Percentiles rank a stretch among this genome's conserved stretches.
These are phyloP conservation scores for Pararge aegeria DNA, from an alignment of 1,140 invertebrate genomes.

Conservation along the genomic window DNA sequence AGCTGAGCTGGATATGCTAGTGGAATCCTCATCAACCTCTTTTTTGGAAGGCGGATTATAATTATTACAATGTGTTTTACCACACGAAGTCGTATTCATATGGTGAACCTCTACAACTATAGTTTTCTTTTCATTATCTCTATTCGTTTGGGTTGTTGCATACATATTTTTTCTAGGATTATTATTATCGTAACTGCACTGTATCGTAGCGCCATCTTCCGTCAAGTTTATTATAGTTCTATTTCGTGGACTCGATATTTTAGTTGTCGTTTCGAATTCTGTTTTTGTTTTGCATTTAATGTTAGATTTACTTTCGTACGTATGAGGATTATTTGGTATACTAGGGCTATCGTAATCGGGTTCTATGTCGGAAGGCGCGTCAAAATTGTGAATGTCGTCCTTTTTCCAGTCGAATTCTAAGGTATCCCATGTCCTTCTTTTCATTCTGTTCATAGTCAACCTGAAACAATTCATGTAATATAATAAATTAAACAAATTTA, in stretches of 20 bases:
- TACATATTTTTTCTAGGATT: conserved; percentile 54
- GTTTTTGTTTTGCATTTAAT: conserved; percentile 50
- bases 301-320: conserved; percentile 67
- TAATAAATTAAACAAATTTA: no score
- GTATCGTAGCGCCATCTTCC: conserved; percentile 84
- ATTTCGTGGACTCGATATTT: conserved; percentile 74
- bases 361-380: conserved; percentile 71
- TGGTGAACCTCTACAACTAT: conserved; percentile 83
- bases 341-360: conserved; percentile 76
- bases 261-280: conserved; percentile 47
- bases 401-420: conserved; percentile 73
- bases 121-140: conserved; percentile 79
- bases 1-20: conserved; percentile 59
- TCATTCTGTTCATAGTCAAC: conserved; percentile 66
- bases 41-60: conserved; percentile 52
- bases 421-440: conserved; percentile 70
- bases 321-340: conserved; percentile 75
- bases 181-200: conserved; percentile 80
- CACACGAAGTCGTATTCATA: conserved; percentile 46
- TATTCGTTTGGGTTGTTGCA: conserved; percentile 47
- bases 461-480: conserved; percentile 28
- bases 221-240: conserved; percentile 85
- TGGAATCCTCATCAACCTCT: conserved; percentile 48
- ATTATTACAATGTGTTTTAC: conserved; percentile 51
- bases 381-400: conserved; percentile 67